phyloP scores from a whole-genome alignment of 2,888 invertebrate species.

The Seira musarum region DNA sequence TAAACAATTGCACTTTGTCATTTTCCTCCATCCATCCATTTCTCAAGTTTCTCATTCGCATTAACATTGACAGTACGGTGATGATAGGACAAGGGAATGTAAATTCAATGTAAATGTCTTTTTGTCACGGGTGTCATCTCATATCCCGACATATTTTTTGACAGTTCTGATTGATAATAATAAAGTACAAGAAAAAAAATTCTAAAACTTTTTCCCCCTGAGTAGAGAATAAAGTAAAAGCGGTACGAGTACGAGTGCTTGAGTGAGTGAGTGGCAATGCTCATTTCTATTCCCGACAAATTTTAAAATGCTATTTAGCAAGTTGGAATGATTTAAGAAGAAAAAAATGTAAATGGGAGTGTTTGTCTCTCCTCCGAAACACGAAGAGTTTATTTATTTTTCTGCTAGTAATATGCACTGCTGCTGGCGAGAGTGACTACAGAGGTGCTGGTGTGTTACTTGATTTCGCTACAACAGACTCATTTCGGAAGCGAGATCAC shows the following conservation, averaged over 20 bases:
- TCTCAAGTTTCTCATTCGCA: conserved; percentile 10
- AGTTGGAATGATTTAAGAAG: neutral
- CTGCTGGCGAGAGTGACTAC: neutral
- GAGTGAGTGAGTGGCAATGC: neutral
- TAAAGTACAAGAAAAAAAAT: conserved; percentile 1
- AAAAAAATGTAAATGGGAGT: conserved; percentile 14
- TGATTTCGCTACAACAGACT: conserved; percentile 10
- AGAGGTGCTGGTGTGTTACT: conserved; percentile 9
- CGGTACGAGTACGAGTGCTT: neutral
- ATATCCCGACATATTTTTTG: conserved; percentile 7
- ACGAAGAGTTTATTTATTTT: conserved; percentile 13
- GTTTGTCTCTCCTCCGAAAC: conserved; percentile 5
- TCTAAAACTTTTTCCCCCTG: neutral
- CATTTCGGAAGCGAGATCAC: conserved; percentile 11
- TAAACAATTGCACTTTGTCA: conserved; percentile 12
- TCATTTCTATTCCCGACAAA: conserved; percentile 4
- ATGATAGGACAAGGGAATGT: neutral
- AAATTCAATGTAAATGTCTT: conserved; percentile 19
- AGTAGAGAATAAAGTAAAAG: neutral
- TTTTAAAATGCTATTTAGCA: conserved; percentile 15
- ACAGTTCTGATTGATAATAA: conserved; percentile 14
- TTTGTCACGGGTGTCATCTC: conserved; percentile 14
- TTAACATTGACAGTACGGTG: conserved; percentile 6
- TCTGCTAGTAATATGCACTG: neutral
- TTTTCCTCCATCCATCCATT: neutral